A percentile compares a stretch with the other conserved stretches of the same genome.
These are phyloP conservation scores for Pristionchus pacificus DNA, from an alignment of 1,140 invertebrate species.

Conservation along the genomic window DNA sequence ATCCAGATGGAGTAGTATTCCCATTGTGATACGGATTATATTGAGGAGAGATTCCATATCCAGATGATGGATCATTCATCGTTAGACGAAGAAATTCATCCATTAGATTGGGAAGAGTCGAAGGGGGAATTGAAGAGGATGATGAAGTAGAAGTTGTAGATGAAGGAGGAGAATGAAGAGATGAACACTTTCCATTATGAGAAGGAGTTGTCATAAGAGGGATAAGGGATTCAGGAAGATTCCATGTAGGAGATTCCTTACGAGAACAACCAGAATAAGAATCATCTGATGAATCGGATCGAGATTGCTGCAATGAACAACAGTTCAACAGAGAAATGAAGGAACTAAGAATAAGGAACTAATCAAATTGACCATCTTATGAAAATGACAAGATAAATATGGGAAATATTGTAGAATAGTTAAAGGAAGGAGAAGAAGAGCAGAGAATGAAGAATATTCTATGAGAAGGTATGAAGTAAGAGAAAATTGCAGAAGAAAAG, in stretches of 20 bases:
- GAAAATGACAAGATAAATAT: no score
- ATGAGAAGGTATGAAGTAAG: background rate
- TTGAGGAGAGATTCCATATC: background rate
- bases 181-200: conserved; percentile 4
- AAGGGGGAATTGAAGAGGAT: conserved; percentile 1
- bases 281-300: conserved; percentile 2
- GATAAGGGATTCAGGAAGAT: no score
- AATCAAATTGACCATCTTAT: no score
- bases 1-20: no score
- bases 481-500: no score
- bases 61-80: background rate
- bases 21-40: no score
- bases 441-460: no score
- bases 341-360: no score
- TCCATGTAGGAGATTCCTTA: background rate
- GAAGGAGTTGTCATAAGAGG: background rate
- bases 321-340: no score
- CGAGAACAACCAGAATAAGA: conserved; percentile 1
- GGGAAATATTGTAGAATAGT: no score
- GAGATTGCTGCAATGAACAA: background rate
- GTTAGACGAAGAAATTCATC: background rate
- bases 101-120: background rate
- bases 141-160: conserved; percentile 6
- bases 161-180: background rate
- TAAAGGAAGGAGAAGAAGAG: no score